Evolutionary conservation across 2,113 vertebrate species (phyloP), one percentile per base, ranked within the genome.

Genomic region (Maccullochella peelii): DNA sequence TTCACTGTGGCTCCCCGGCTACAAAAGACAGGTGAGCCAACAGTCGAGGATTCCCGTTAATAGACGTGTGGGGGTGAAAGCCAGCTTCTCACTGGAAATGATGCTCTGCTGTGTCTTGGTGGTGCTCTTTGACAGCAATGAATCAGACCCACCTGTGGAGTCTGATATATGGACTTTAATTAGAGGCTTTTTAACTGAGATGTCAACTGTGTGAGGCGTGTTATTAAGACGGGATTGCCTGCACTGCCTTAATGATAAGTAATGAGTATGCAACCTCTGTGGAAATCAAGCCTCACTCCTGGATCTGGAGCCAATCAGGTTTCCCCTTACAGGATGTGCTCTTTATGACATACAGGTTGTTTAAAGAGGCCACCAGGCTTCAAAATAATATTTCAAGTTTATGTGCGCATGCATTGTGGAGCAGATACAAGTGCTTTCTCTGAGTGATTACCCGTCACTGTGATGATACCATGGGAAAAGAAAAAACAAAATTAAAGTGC

Each of bases 101-200:
- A 54, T 8, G 65, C 47, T 49, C 40, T 8, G 33, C 40, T 6
- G 47, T 55, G 12, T 81, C 67, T 77, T 42, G 0, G 21, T 2
- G 20, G 63, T 21, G 36, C 66, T 65, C 57, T 66, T 55, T 86
- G 84, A 80, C 87, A 75, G 77, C 77, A 23, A 44, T 77, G 86
- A 86, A 82, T 86, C 81, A 72, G 40, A 38, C 3, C 72, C 77
- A 86, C 87, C 82, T 88, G 89, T 80, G 61, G 77, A 86, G 85
- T 23, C 83, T 77, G 84, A 89, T 89, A 78, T 74, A 83, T 78
- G 83, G 75, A 84, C 83, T 87, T 88, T 88, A 92, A 89, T 91
- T 85, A 86, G 69, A 86, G 74, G 72, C 73, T 85, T 90, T 89
- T 84, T 67, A 85, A 87, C 73, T 30, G 80, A 87, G 71, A 86